Evolutionary conservation across 1,140 invertebrate species (phyloP).

Genomic region (Tetragonula clypearis): DNA sequence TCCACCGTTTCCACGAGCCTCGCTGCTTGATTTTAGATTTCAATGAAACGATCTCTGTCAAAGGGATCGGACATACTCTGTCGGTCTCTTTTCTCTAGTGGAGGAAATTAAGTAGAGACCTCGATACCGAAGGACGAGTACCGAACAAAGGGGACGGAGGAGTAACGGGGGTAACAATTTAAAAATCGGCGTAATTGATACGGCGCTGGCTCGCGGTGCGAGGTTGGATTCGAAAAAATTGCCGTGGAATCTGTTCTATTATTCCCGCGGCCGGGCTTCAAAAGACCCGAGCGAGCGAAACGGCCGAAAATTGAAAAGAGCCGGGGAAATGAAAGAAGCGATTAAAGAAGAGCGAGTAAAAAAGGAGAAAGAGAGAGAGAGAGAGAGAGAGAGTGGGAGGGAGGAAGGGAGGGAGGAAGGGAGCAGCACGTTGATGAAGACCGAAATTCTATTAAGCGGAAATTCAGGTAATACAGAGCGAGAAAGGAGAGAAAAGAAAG

Average conservation of each 20-base stretch:
- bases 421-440: conserved; percentile 18
- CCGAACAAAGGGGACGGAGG: neutral
- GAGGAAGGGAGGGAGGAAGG: neutral
- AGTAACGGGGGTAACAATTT: neutral
- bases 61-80: neutral
- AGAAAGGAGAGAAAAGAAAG: neutral
- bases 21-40: conserved; percentile 16
- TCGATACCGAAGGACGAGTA: neutral
- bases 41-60: conserved; percentile 14
- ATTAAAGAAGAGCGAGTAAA: conserved; percentile 26
- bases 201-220: neutral
- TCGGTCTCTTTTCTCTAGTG: neutral
- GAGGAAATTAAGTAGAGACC: conserved; percentile 21
- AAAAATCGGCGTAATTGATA: conserved; percentile 25
- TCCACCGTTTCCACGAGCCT: conserved; percentile 25
- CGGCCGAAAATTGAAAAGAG: conserved; percentile 25
- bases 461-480: conserved; percentile 53
- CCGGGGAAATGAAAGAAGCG: conserved; percentile 29
- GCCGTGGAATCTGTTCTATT: conserved; percentile 15
- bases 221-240: conserved; percentile 17
- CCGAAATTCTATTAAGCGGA: conserved; percentile 48
- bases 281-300: conserved; percentile 8
- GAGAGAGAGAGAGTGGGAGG: neutral
- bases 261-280: neutral
- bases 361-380: neutral